A percentile compares a stretch with the other conserved stretches of the same genome.
phyloP scores from a whole-genome alignment of 2,888 invertebrate genomes.

The Andrena chrysosceles region DNA sequence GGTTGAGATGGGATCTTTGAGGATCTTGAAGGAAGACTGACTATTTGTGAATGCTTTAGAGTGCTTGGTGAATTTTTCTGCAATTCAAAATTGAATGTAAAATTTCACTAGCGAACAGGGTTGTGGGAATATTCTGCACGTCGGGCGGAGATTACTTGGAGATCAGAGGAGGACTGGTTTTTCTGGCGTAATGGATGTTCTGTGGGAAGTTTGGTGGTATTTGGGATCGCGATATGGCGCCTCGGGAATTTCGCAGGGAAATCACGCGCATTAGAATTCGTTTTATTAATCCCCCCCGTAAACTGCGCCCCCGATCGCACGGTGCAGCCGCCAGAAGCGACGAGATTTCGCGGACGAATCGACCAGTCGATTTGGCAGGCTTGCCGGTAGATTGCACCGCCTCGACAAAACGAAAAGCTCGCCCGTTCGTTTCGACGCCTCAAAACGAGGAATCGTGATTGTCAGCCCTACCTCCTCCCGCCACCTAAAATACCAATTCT shows the following conservation, averaged over 20 bases:
- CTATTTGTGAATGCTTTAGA: too few species aligned
- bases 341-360: constrained; percentile 64
- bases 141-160: too few species aligned
- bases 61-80: not conserved
- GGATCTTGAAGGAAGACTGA: too few species aligned
- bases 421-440: constrained; percentile 47
- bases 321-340: constrained; percentile 53
- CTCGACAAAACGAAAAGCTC: constrained; percentile 50
- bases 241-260: constrained; percentile 22
- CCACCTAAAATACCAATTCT: constrained; percentile 50
- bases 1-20: not conserved
- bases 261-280: constrained; percentile 48
- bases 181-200: not conserved
- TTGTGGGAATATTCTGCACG: not conserved
- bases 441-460: constrained; percentile 54
- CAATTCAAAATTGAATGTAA: not conserved
- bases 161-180: not conserved
- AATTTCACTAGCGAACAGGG: not conserved
- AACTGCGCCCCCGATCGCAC: constrained; percentile 54
- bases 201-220: not conserved
- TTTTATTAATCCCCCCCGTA: constrained; percentile 57
- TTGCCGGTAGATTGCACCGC: constrained; percentile 52
- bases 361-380: constrained; percentile 64
- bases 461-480: constrained; percentile 36
- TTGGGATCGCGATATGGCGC: not conserved